Evolutionary conservation across 1,140 invertebrate genomes (phyloP), one percentile per base, ranked within the genome.

Genomic region (Cherax quadricarinatus): DNA sequence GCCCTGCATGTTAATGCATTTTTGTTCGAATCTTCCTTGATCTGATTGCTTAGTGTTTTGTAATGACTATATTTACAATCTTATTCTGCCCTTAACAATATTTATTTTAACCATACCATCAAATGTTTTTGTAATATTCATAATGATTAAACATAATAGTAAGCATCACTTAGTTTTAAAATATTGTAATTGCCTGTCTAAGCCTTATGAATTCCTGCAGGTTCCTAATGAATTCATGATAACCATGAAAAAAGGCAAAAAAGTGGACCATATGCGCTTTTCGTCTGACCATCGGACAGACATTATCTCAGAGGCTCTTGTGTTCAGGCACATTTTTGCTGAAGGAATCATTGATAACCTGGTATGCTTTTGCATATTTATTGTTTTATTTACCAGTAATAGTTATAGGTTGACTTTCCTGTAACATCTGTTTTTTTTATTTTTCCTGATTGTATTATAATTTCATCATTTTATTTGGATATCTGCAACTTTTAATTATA

Each of bases 201-300:
- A 66, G 62, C 5, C 18, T 66, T 21, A 66, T 18, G 18, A 66
- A 66, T 66, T 66, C 62, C 75, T 89, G n/a, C 88, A 93, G 93
- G 91, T 91, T 48, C 84, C 93, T 21, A 90, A 94, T 88, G 95
- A 99, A 95, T 99, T 99, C 95, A 96, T 97, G 89, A 97, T 99
- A 91, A 97, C 97, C 9, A 97, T 98, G 95, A 97, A 97, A 93
- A 99, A 98, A 95, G 98, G 98, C 62, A 95, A 94, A 62, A 98
- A 95, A 93, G 99, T 97, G 82, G 99, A 99, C 94, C 97, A 97
- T 24, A 99, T 99, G 97, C 98, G 97, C 94, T 99, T 99, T 95
- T 99, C 98, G n/a, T 98, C 98, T 6, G 99, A 99, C 94, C 97
- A 98, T 95, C 97, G 99, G 94, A 97, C 97, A 89, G 96, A 99